A percentile compares a stretch with the other conserved stretches of the same genome.
Evolutionary conservation across 2,797 vertebrate genomes (phyloP).

Genomic region (Clamator glandarius): DNA sequence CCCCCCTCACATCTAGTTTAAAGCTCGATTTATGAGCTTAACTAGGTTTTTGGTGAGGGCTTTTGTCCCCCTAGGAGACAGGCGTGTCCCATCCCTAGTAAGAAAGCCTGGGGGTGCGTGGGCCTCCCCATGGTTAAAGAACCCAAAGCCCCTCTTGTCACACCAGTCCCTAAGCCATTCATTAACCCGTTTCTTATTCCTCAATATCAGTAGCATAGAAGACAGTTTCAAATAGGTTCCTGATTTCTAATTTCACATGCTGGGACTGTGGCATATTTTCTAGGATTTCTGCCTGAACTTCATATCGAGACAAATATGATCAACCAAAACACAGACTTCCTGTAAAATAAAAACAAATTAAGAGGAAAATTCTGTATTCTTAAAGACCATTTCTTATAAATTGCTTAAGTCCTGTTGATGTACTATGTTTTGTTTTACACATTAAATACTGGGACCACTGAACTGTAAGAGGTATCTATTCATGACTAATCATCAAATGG

Average conservation of each 20-base stretch:
- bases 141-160: no score
- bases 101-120: no score
- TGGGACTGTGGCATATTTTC: not conserved
- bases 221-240: not conserved
- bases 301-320: not conserved
- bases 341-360: not conserved
- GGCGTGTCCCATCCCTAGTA: no score
- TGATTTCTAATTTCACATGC: not conserved
- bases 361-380: not conserved
- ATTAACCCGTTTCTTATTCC: no score
- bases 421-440: not conserved
- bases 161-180: no score
- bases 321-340: not conserved
- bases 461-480: not conserved
- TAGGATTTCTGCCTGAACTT: not conserved
- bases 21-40: no score
- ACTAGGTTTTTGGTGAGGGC: no score
- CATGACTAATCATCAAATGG: not conserved
- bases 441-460: not conserved
- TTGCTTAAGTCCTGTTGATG: not conserved
- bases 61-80: no score
- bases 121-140: no score
- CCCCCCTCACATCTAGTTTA: no score
- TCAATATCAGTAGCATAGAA: not conserved
- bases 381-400: not conserved